A percentile compares a stretch with the other conserved stretches of the same genome.
Conservation (phyloP, 2,113 vertebrate genomes). For the Phoenicopterus ruber region DNA sequence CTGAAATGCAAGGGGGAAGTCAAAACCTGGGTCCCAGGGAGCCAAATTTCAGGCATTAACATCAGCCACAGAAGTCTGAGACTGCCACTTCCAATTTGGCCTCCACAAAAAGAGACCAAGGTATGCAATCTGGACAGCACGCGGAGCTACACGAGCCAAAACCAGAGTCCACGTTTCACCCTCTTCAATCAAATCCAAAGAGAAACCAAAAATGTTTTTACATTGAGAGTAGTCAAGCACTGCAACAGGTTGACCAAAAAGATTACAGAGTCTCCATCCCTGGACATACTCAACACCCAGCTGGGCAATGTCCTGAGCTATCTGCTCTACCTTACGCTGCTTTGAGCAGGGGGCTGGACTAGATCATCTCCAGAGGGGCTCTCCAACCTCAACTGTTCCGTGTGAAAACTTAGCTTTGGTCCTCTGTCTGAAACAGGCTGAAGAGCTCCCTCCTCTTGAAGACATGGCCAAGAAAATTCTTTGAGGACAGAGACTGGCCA, state of each 20-base stretch:
- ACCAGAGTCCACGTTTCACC: neutral
- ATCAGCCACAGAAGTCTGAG: neutral
- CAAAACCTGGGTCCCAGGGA: neutral
- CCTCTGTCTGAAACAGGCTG: neutral
- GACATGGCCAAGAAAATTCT: neutral
- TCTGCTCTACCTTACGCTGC: neutral
- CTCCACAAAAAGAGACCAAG: neutral
- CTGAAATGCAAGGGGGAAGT: neutral
- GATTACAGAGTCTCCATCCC: neutral
- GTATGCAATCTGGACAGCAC: neutral
- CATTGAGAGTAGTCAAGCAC: neutral
- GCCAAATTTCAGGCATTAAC: neutral
- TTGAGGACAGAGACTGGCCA: neutral
- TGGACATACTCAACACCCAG: neutral
- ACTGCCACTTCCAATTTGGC: neutral
- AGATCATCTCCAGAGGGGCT: neutral
- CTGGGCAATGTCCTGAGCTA: neutral
- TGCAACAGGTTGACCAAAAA: neutral
- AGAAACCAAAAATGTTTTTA: neutral
- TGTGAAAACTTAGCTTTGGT: neutral
- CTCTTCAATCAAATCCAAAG: neutral
- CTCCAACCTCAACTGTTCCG: rapidly evolving
- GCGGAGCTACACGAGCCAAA: rapidly evolving
- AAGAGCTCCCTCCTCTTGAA: neutral
- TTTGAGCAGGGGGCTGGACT: neutral